Evolutionary conservation across 1,140 invertebrate genomes (phyloP), one percentile per base, ranked within the genome.

Genomic region (Goniozus legneri): DNA sequence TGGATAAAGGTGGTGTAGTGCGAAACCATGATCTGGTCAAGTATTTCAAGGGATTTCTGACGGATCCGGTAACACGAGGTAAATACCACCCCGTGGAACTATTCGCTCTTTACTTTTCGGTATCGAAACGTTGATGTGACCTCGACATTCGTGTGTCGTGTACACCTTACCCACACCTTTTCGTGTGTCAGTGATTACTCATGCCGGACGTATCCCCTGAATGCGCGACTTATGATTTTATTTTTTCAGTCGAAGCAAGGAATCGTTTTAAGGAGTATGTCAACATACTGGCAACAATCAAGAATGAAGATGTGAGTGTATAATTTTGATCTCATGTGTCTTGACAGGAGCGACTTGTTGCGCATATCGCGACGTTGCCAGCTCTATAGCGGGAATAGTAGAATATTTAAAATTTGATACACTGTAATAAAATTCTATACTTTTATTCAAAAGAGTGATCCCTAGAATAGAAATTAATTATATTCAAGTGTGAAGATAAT

Each of bases 201-300:
- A n/a, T n/a, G n/a, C n/a, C n/a, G n/a, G n/a, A n/a, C n/a, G n/a
- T n/a, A n/a, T n/a, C n/a, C n/a, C n/a, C n/a, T n/a, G n/a, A n/a
- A n/a, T n/a, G 20, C 44, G 38, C 24, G 41, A 45, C 39, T 41
- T 27, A 8, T 43, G 18, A 15, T 49, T 61, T 65, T 71, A 65
- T 56, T 48, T 60, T 85, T 85, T 47, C 79, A 91, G 88, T 86
- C 71, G 85, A 90, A 71, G 89, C 91, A 1, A 79, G 91, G 56
- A 84, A 83, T 54, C 83, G 85, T 54, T 96, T 96, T 67, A 95
- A 95, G 77, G 87, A 92, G 47, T 92, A 88, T 73, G 90, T 97
- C 2, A 96, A 95, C 67, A 82, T 82, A 24, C 74, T 97, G 50
- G 90, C 92, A 2, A 86, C 84, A 6, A 91, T 95, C 36, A 91